Percentiles rank a stretch among this genome's conserved stretches.
Conservation (phyloP, 2,888 invertebrate genomes). For the Leptothorax acervorum region DNA sequence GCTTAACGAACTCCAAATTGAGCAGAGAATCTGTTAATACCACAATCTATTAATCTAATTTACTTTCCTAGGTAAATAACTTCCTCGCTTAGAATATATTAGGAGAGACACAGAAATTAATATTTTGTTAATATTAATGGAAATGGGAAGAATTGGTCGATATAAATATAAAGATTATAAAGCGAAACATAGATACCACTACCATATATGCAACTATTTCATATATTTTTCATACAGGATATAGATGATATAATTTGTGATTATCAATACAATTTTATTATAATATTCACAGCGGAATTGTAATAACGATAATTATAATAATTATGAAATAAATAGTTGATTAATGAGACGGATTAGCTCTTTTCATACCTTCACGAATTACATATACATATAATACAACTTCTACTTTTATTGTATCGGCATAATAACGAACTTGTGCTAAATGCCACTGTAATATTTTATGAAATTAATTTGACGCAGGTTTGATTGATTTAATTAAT, state of each 20-base stretch:
- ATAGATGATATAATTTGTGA: neutral
- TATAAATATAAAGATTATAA: neutral
- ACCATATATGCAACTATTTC: neutral
- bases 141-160: neutral
- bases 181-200: neutral
- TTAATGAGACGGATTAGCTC: neutral
- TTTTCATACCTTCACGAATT: neutral
- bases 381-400: neutral
- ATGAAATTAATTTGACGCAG: conserved; percentile 23
- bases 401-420: neutral
- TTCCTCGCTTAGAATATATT: neutral
- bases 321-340: conserved; percentile 22
- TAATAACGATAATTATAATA: conserved; percentile 5
- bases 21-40: neutral
- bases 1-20: neutral
- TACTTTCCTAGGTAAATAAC: neutral
- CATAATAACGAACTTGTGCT: neutral
- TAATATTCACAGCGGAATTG: neutral
- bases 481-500: conserved; percentile 33
- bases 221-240: neutral
- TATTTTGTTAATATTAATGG: neutral
- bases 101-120: neutral
- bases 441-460: conserved; percentile 19
- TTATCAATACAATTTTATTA: neutral
- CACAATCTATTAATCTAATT: neutral